phyloP scores from a whole-genome alignment of 2,797 vertebrate genomes.

The Coregonus suidteri region DNA sequence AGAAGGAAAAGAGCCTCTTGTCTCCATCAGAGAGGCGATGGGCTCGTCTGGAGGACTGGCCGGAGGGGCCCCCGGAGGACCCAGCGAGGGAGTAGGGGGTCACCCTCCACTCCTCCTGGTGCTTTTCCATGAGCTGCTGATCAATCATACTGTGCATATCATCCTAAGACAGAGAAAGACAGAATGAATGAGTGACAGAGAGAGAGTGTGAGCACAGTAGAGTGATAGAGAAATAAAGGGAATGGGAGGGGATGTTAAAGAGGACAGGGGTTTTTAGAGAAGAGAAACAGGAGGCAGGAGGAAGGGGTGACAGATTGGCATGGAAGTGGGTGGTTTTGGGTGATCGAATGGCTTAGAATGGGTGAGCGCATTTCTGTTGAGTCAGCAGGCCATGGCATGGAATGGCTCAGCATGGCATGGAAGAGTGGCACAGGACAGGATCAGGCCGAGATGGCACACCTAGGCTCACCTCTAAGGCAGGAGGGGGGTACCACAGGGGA shows the following conservation, averaged over 20 bases:
- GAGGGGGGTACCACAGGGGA: conserved; percentile 91
- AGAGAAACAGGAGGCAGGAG: conserved; percentile 11
- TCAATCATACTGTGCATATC: conserved; percentile 99
- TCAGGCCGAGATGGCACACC: conserved; percentile 47
- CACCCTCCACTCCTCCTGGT: conserved; percentile 91
- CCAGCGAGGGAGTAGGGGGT: conserved; percentile 81
- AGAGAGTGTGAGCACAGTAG: conserved; percentile 5
- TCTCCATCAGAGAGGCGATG: conserved; percentile 82
- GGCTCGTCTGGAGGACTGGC: conserved; percentile 69
- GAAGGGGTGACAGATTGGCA: conserved; percentile 5
- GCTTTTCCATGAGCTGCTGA: conserved; percentile 98
- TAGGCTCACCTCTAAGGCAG: conserved; percentile 96
- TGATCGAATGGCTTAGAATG: conserved; percentile 39
- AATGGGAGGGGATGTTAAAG: too few species aligned
- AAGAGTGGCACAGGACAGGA: conserved; percentile 11
- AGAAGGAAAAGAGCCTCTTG: conserved; percentile 94
- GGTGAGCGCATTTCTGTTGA: conserved; percentile 30
- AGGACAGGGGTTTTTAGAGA: too few species aligned
- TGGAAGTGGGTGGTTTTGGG: conserved; percentile 30
- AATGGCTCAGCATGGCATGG: conserved; percentile 57
- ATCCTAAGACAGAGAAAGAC: conserved; percentile 77
- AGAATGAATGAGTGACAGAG: conserved; percentile 59
- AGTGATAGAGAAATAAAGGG: neutral
- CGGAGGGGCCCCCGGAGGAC: conserved; percentile 64
- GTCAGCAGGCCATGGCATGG: conserved; percentile 43